These are phyloP conservation scores for Okapia johnstoni DNA, from an alignment of 2,113 vertebrate genomes.

Conservation along the genomic window DNA sequence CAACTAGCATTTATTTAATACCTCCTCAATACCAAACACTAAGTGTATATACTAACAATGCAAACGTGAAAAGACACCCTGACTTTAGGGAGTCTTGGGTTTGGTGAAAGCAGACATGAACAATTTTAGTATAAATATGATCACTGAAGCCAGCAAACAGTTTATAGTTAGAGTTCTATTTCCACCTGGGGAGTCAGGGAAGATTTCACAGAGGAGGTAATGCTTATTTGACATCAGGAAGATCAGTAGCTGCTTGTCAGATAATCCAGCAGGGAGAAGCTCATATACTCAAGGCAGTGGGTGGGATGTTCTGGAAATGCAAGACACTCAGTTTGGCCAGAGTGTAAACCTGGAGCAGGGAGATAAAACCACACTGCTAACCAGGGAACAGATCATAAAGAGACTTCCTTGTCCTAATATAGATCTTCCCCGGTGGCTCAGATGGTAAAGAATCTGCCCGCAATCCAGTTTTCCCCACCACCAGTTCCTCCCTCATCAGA, in stretches of 20 bases:
- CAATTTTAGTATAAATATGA: background rate
- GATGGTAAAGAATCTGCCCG: too few relatives aligned
- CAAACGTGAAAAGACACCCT: background rate
- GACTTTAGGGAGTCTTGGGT: background rate
- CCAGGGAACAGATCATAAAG: background rate
- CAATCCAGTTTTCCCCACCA: too few relatives aligned
- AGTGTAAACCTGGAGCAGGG: background rate
- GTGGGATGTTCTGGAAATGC: background rate
- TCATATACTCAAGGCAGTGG: background rate
- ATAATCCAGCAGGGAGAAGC: background rate
- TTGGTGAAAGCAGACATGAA: background rate
- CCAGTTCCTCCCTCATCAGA: background rate
- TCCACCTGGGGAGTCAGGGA: background rate
- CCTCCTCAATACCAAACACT: background rate
- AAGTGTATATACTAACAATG: background rate
- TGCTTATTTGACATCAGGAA: background rate
- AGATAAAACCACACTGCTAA: background rate
- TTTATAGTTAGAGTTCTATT: background rate
- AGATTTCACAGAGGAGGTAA: background rate
- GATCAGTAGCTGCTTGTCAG: background rate
- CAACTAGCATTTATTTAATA: background rate
- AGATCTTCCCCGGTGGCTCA: too few relatives aligned
- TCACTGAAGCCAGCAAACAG: background rate
- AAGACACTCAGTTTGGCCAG: background rate
- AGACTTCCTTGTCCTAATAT: background rate